Evolutionary conservation across 2,888 invertebrate species (phyloP).

Genomic region (Eilema depressum): DNA sequence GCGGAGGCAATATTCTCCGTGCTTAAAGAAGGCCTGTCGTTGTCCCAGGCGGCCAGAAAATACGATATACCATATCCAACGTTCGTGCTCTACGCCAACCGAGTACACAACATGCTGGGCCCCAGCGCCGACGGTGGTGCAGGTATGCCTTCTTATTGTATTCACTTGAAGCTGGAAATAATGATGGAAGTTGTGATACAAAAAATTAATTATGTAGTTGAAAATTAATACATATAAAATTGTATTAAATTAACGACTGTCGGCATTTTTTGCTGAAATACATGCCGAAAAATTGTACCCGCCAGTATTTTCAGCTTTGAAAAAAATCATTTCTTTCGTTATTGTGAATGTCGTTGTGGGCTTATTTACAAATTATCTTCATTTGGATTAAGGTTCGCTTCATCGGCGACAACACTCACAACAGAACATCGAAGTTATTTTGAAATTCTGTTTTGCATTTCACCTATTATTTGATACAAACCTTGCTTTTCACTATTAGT

Average conservation of each 20-base stretch:
- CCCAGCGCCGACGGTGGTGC: conserved; percentile 96
- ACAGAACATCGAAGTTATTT: too few species aligned
- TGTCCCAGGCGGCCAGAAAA: conserved; percentile 96
- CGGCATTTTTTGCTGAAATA: background rate
- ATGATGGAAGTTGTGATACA: conserved; percentile 6
- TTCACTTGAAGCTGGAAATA: conserved; percentile 13
- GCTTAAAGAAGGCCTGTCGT: conserved; percentile 94
- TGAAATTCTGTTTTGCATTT: too few species aligned
- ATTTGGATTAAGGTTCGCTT: background rate
- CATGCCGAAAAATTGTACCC: background rate
- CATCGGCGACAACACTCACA: background rate
- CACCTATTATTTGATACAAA: background rate
- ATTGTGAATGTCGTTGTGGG: conserved; percentile 30
- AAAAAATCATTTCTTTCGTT: conserved; percentile 22
- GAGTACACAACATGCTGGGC: conserved; percentile 97
- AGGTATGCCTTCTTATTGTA: conserved; percentile 85
- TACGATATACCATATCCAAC: conserved; percentile 98
- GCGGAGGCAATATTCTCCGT: conserved; percentile 97
- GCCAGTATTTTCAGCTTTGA: conserved; percentile 42
- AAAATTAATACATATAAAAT: too few species aligned
- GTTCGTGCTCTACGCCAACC: conserved; percentile 96
- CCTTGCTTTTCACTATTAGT: too few species aligned
- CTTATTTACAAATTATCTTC: conserved; percentile 15
- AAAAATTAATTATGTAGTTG: too few species aligned
- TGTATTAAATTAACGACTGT: background rate